These are phyloP conservation scores for Nerophis lumbriciformis DNA, from an alignment of 2,113 vertebrate species.

Conservation along the genomic window DNA sequence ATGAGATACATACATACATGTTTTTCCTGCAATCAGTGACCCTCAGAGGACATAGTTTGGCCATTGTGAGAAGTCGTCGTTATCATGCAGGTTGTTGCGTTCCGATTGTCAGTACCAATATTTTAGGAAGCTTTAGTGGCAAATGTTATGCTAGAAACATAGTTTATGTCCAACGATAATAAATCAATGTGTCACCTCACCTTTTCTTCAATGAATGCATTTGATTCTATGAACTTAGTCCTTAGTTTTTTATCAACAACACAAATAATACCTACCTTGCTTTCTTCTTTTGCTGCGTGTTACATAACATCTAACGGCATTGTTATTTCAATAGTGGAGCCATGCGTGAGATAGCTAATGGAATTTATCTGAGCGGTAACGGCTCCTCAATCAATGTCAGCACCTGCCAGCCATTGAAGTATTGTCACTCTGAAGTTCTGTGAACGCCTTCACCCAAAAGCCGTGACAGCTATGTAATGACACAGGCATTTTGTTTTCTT, in stretches of 20 bases:
- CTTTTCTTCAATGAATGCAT: too few relatives aligned
- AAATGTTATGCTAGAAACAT: not conserved
- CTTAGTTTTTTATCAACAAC: not conserved
- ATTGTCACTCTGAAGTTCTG: constrained; percentile 23
- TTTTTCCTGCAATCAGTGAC: constrained; percentile 30
- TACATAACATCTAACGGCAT: not conserved
- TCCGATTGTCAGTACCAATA: constrained; percentile 9
- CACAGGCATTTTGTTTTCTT: not conserved
- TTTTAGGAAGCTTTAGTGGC: constrained; percentile 10
- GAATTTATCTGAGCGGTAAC: constrained; percentile 24
- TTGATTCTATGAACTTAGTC: not conserved
- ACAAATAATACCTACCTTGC: not conserved
- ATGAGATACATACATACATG: constrained; percentile 36
- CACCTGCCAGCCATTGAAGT: constrained; percentile 32
- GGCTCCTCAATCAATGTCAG: constrained; percentile 40
- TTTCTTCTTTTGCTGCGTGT: constrained; percentile 3
- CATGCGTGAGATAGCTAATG: constrained; percentile 18
- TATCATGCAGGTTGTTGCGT: constrained; percentile 2
- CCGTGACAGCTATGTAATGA: constrained; percentile 13
- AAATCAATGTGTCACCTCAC: not conserved
- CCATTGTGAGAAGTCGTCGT: constrained; percentile 16
- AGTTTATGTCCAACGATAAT: not conserved
- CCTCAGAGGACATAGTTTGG: constrained; percentile 44
- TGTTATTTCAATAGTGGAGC: constrained; percentile 16
- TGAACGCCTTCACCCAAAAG: constrained; percentile 1